Evolutionary conservation across 2,888 invertebrate species (phyloP), one percentile per base, ranked within the genome.

Genomic region (Nomada flava): DNA sequence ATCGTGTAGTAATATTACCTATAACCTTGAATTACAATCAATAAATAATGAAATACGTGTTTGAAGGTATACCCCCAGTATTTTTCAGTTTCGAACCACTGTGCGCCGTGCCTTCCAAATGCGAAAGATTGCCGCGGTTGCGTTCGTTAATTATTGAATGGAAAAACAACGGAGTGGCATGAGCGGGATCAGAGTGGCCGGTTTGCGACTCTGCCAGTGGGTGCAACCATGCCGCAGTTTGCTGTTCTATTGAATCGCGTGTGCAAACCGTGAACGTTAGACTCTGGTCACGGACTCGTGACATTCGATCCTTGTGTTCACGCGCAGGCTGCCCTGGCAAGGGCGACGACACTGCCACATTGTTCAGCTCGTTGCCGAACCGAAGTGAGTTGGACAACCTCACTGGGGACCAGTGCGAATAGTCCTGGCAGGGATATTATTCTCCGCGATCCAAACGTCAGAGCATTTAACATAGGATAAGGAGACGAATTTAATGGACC

Each of bases 381-480:
- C 78, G 71, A 83, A 83, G 82, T 78, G 71, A 83, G 75, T 83
- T 78, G 52, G 78, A 75, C 60, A 75, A 78, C 69, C 78, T 78
- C 75, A 69, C 60, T 42, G 72, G 57, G 55, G 65, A 76, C 68
- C 4, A 29, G 29, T 5, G 78, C 78, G 69, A 83, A 82, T 77
- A 77, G 69, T 76, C 69, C 62, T 15, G 15, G 2, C 47, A 47
- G 13, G 13, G 15, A 47, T 47, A 15, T 5, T 36, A 36, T 36
- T 36, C 36, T 36, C 36, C 1, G 36, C 36, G 36, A 36, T 36
- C 36, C 36, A 7, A 36, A 36, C 7, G 36, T 7, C 36, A 7
- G 7, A 5, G 36, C 7, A 7, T 29, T 29, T 29, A 29, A 29
- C 29, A 7, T 23, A 23, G 23, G 36, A 36, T 36, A 36, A 36